phyloP scores from a whole-genome alignment of 1,140 invertebrate genomes.

The Lamellibrachia luymesi region DNA sequence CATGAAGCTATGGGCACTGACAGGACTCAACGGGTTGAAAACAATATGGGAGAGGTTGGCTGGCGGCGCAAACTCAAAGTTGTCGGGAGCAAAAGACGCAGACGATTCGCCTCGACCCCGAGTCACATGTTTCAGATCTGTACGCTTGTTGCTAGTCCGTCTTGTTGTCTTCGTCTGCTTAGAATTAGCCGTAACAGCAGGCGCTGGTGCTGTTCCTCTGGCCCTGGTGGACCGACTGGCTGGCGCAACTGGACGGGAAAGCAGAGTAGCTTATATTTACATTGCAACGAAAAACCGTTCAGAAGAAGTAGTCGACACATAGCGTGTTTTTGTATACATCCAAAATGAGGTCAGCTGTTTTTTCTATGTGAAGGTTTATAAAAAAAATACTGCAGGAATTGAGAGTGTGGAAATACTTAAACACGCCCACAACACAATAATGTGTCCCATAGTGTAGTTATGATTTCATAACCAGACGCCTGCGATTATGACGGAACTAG shows the following conservation, averaged over 20 bases:
- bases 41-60: not conserved
- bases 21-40: slow-evolving; percentile 15
- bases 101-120: not conserved
- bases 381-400: too few relatives aligned
- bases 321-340: too few relatives aligned
- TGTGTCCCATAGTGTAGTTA: too few relatives aligned
- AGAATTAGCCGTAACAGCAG: not conserved
- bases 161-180: not conserved
- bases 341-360: too few relatives aligned
- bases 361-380: too few relatives aligned
- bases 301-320: too few relatives aligned
- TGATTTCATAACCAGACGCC: too few relatives aligned
- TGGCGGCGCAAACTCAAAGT: slow-evolving; percentile 15
- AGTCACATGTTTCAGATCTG: not conserved
- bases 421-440: too few relatives aligned
- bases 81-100: slow-evolving; percentile 13
- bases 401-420: too few relatives aligned
- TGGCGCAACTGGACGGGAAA: not conserved
- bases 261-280: not conserved
- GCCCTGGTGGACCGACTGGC: not conserved
- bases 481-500: too few relatives aligned
- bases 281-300: not conserved
- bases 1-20: slow-evolving; percentile 6
- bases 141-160: not conserved
- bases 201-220: not conserved